A percentile compares a stretch with the other conserved stretches of the same genome.
Conservation (phyloP, 2,113 vertebrate species). For the Nesoenas mayeri region DNA sequence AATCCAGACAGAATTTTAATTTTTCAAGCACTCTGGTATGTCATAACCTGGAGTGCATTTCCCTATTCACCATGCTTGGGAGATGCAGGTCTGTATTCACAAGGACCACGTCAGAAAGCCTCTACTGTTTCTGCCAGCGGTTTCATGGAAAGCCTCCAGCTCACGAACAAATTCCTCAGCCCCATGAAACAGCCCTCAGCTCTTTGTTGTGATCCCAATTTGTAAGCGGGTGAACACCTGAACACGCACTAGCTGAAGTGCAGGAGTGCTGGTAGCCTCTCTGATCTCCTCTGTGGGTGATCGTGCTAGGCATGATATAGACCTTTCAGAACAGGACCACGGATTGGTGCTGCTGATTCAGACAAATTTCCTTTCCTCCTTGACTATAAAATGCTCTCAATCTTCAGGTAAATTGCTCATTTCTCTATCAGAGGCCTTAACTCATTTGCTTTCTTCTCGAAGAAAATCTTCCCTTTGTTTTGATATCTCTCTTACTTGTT, state of each 20-base stretch:
- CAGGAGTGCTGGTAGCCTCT: neutral
- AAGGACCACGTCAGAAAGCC: neutral
- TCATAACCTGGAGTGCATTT: neutral
- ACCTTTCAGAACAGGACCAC: neutral
- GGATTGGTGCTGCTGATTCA: neutral
- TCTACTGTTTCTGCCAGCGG: neutral
- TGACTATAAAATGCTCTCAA: neutral
- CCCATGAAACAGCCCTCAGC: neutral
- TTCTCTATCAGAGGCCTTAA: neutral
- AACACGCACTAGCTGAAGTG: neutral
- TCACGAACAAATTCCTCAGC: neutral
- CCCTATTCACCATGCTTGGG: neutral
- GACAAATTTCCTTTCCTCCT: neutral
- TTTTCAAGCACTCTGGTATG: neutral
- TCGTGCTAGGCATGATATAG: rapidly evolving
- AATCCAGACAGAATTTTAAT: neutral
- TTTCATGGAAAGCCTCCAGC: neutral
- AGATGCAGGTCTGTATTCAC: neutral
- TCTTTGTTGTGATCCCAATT: neutral
- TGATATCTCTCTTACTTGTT: neutral
- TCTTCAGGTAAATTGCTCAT: neutral
- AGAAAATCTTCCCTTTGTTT: neutral
- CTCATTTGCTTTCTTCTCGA: neutral
- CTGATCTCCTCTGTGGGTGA: neutral
- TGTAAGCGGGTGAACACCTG: neutral